phyloP scores from a whole-genome alignment of 2,797 vertebrate species.

The Myotis planiceps region DNA sequence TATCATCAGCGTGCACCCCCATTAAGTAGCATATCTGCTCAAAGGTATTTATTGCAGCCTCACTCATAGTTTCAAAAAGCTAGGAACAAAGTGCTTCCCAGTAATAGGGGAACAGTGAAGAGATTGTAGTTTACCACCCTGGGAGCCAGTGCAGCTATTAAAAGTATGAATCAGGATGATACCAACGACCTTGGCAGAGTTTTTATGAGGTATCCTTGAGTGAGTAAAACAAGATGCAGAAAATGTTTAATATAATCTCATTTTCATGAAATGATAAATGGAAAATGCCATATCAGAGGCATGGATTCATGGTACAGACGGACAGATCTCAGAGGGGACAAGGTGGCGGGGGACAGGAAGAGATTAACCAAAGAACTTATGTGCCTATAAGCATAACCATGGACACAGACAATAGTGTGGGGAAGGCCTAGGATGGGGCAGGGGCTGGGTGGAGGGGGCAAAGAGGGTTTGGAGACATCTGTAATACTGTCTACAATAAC shows the following conservation, averaged over 20 bases:
- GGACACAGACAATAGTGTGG: neutral
- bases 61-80: neutral
- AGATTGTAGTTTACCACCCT: neutral
- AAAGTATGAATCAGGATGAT: constrained; percentile 44
- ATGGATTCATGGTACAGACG: neutral
- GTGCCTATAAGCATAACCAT: neutral
- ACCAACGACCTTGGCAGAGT: neutral
- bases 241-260: constrained; percentile 20
- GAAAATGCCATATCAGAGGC: neutral
- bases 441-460: neutral
- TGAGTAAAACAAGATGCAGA: constrained; percentile 30
- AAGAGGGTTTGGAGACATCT: neutral
- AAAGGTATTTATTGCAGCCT: neutral
- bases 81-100: neutral
- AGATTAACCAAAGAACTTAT: neutral
- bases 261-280: constrained; percentile 46
- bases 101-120: neutral
- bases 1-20: neutral
- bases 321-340: neutral
- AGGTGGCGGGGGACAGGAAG: neutral
- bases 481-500: neutral
- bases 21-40: neutral
- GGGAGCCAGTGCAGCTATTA: neutral
- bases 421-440: neutral
- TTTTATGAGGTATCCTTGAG: constrained; percentile 16